phyloP scores from a whole-genome alignment of 2,888 invertebrate genomes.

The Ethmia dodecea region DNA sequence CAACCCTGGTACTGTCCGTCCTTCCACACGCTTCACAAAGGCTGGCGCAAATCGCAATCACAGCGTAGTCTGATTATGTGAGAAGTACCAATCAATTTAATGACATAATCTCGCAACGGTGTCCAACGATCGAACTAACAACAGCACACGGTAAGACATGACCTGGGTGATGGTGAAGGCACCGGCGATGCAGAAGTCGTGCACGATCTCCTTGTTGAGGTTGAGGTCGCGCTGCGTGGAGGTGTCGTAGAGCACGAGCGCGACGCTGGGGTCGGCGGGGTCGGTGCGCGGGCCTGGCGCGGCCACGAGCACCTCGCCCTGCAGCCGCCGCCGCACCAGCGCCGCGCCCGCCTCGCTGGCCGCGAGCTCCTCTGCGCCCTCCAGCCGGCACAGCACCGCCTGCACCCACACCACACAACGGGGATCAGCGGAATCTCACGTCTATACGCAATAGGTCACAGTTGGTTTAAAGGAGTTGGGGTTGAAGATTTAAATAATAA shows the following conservation, averaged over 20 bases:
- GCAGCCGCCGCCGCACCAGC: conserved; percentile 53
- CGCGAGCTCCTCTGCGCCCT: conserved; percentile 82
- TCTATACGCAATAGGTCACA: no score
- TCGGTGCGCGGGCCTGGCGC: conserved; percentile 63
- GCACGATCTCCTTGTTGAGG: conserved; percentile 78
- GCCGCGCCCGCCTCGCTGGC: conserved; percentile 43
- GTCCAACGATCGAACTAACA: neutral
- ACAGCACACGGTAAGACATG: neutral
- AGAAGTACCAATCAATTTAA: no score
- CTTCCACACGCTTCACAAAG: no score
- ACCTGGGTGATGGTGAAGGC: conserved; percentile 57
- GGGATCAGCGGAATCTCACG: no score
- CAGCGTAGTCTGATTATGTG: no score
- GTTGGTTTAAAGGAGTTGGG: no score
- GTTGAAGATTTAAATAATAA: no score
- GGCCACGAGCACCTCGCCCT: conserved; percentile 77
- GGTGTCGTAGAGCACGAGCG: conserved; percentile 81
- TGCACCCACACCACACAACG: no score
- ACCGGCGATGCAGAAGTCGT: conserved; percentile 63
- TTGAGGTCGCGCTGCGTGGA: conserved; percentile 80
- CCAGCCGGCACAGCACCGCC: conserved; percentile 83
- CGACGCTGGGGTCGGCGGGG: conserved; percentile 67
- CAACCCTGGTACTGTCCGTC: no score
- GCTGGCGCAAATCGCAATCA: no score
- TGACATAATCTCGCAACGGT: neutral